phyloP scores from a whole-genome alignment of 2,888 invertebrate species.

The Oxyteleia sp. region DNA sequence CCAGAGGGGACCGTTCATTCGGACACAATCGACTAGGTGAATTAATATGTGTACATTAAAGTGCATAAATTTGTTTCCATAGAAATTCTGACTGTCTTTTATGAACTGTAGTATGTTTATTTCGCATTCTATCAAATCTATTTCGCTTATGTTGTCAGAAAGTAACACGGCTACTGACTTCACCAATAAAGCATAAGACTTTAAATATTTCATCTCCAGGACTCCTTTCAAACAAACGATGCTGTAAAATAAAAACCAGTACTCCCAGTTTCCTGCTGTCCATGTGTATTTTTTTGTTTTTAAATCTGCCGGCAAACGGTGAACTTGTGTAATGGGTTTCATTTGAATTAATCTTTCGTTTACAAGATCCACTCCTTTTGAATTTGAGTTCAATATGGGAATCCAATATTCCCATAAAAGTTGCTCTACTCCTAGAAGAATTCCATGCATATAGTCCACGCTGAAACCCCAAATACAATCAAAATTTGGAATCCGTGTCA shows the following conservation, averaged over 20 bases:
- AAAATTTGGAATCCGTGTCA: slow-evolving; percentile 6
- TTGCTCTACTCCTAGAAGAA: slow-evolving; percentile 44
- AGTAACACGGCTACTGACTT: slow-evolving; percentile 30
- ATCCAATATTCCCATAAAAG: slow-evolving; percentile 50
- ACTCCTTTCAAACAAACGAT: slow-evolving; percentile 52
- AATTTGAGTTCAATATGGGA: slow-evolving; percentile 7
- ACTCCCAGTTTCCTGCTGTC: slow-evolving; percentile 66
- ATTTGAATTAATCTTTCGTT: slow-evolving; percentile 35
- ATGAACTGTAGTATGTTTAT: slow-evolving; percentile 51
- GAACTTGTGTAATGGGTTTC: slow-evolving; percentile 38
- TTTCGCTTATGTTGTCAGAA: slow-evolving; percentile 35
- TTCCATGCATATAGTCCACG: slow-evolving; percentile 58
- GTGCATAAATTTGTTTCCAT: slow-evolving; percentile 38
- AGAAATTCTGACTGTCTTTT: slow-evolving; percentile 38
- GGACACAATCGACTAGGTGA: slow-evolving; percentile 42
- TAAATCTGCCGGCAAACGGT: slow-evolving; percentile 45
- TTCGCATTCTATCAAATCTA: slow-evolving; percentile 48
- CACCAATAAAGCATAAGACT: slow-evolving; percentile 56
- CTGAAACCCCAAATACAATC: slow-evolving; percentile 67
- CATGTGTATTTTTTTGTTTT: slow-evolving; percentile 18
- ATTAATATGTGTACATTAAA: slow-evolving; percentile 48
- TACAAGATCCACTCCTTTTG: slow-evolving; percentile 2
- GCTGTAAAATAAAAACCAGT: slow-evolving; percentile 67
- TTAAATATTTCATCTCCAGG: slow-evolving; percentile 39
- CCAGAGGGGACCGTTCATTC: slow-evolving; percentile 40